Evolutionary conservation across 2,888 invertebrate species (phyloP).

Genomic region (Xanthostigma xanthostigma): DNA sequence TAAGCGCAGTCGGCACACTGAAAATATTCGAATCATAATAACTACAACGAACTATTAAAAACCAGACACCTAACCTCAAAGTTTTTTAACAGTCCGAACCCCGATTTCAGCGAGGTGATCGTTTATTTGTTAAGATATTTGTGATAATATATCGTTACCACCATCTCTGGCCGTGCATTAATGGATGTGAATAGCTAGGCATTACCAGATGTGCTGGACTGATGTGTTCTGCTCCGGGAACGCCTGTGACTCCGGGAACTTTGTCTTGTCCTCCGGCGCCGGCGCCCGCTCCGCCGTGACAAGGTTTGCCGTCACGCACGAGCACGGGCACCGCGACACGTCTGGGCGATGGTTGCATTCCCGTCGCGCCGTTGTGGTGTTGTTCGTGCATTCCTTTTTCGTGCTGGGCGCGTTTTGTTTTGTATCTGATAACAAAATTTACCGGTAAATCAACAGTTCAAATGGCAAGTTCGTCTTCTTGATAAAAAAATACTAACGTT

Average conservation of each 20-base stretch:
- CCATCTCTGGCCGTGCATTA: neutral
- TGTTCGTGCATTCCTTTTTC: constrained; percentile 70
- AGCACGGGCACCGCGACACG: constrained; percentile 89
- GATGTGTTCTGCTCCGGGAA: constrained; percentile 15
- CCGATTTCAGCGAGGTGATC: too few relatives aligned
- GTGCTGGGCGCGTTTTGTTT: constrained; percentile 93
- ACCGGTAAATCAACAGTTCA: too few relatives aligned
- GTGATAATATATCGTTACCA: constrained; percentile 3
- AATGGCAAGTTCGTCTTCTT: too few relatives aligned
- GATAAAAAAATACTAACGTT: too few relatives aligned
- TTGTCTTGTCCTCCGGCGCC: constrained; percentile 19
- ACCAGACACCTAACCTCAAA: too few relatives aligned
- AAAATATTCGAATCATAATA: too few relatives aligned
- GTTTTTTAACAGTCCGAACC: too few relatives aligned
- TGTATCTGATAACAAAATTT: constrained; percentile 43
- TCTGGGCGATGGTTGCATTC: constrained; percentile 64
- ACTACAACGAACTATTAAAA: too few relatives aligned
- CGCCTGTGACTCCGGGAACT: constrained; percentile 16
- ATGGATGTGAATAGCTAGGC: constrained; percentile 11
- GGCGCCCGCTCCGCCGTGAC: constrained; percentile 43
- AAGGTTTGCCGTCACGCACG: constrained; percentile 88
- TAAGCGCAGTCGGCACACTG: too few relatives aligned
- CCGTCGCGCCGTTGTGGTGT: constrained; percentile 28
- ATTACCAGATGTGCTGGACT: constrained; percentile 23
- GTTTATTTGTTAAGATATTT: too few relatives aligned